Evolutionary conservation across 2,113 vertebrate genomes (phyloP).

Genomic region (Origma solitaria): DNA sequence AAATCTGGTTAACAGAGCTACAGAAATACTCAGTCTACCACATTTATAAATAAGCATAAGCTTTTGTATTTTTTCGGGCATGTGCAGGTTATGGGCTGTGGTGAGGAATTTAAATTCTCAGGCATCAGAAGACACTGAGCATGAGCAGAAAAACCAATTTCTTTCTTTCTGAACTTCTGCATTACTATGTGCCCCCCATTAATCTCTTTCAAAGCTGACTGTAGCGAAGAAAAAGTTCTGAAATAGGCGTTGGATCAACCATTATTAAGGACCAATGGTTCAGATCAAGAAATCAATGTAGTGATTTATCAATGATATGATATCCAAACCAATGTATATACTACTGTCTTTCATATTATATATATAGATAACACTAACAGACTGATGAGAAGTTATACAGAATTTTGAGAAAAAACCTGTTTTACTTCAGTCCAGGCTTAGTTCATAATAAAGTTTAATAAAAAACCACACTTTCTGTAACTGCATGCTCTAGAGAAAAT

Average conservation of each 20-base stretch:
- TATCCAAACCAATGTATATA: neutral
- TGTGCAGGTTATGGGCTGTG: neutral
- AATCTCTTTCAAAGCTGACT: neutral
- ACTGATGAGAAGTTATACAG: neutral
- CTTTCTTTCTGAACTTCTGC: neutral
- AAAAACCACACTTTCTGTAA: neutral
- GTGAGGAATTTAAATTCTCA: neutral
- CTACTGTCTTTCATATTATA: neutral
- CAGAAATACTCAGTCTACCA: neutral
- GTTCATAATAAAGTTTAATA: neutral
- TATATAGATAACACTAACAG: neutral
- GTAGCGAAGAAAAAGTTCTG: neutral
- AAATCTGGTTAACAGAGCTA: neutral
- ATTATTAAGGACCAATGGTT: neutral
- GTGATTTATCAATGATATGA: neutral
- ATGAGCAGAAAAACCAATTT: neutral
- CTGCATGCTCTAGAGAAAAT: neutral
- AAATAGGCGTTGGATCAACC: neutral
- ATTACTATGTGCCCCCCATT: neutral
- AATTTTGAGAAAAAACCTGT: neutral
- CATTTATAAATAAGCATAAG: neutral
- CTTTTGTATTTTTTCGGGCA: neutral
- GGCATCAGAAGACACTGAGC: neutral
- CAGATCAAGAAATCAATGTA: neutral
- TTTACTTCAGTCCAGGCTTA: neutral